Evolutionary conservation across 2,888 invertebrate species (phyloP).

Genomic region (Drosophila limbata): DNA sequence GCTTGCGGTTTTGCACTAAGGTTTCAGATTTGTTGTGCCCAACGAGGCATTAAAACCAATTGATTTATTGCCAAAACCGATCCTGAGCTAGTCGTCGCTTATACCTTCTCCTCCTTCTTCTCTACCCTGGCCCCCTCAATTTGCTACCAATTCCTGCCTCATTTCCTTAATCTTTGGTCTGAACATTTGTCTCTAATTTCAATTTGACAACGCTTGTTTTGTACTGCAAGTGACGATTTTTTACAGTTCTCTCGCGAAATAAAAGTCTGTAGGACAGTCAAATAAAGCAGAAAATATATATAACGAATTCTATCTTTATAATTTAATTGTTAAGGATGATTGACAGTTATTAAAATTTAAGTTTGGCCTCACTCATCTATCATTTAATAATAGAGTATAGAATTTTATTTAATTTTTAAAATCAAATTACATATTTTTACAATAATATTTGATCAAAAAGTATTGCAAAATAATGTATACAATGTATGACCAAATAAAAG

Average conservation of each 20-base stretch:
- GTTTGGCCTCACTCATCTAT: not conserved
- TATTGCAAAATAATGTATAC: too few species aligned
- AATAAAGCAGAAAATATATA: not conserved
- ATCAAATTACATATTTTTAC: too few species aligned
- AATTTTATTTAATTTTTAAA: too few species aligned
- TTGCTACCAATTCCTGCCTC: not conserved
- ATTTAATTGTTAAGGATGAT: too few species aligned
- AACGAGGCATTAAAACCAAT: slow-evolving; percentile 73
- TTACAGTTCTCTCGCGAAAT: not conserved
- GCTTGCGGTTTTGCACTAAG: slow-evolving; percentile 62
- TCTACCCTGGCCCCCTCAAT: too few species aligned
- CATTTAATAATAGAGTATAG: too few species aligned
- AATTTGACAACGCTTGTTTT: not conserved
- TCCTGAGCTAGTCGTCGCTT: slow-evolving; percentile 13
- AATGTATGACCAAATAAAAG: too few species aligned
- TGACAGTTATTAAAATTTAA: too few species aligned
- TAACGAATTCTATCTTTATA: too few species aligned
- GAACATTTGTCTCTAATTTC: slow-evolving; percentile 17
- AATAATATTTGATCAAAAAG: too few species aligned
- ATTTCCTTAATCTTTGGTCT: not conserved
- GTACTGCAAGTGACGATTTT: not conserved
- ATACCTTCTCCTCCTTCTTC: not conserved
- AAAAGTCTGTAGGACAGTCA: not conserved
- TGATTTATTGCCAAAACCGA: slow-evolving; percentile 65
- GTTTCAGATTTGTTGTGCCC: slow-evolving; percentile 60